These are phyloP conservation scores for Stratiomys singularior DNA, from an alignment of 2,888 invertebrate genomes.

Conservation along the genomic window DNA sequence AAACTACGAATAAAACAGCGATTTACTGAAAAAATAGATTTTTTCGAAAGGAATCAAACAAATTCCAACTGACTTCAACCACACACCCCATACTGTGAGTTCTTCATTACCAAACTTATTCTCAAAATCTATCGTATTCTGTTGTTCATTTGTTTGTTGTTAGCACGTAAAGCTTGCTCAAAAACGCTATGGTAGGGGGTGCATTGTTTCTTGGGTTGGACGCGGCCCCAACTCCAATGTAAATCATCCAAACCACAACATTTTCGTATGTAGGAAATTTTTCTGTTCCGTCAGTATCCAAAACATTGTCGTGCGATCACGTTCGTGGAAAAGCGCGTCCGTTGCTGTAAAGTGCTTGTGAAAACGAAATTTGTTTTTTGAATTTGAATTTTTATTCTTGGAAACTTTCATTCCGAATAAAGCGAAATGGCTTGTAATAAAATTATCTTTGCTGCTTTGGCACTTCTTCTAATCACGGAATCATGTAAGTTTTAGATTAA, in stretches of 20 bases:
- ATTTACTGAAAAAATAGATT: no score
- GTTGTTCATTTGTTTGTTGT: not conserved
- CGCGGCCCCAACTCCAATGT: not conserved
- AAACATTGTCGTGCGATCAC: constrained; percentile 35
- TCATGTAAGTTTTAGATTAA: constrained; percentile 38
- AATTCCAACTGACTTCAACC: no score
- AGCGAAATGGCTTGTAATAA: constrained; percentile 15
- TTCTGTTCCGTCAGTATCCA: constrained; percentile 23
- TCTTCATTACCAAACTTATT: no score
- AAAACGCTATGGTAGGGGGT: constrained; percentile 23
- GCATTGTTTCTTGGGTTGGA: not conserved
- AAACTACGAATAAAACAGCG: no score
- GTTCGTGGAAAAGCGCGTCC: constrained; percentile 3
- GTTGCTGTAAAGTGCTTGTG: not conserved
- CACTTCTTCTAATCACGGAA: constrained; percentile 18
- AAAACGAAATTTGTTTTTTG: not conserved
- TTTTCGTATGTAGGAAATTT: not conserved
- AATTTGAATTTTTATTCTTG: constrained; percentile 3
- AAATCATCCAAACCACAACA: not conserved
- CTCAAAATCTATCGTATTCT: not conserved
- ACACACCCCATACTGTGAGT: no score
- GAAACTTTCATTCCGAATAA: not conserved
- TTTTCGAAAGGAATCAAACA: no score
- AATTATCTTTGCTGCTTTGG: constrained; percentile 21
- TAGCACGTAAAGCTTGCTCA: no score